phyloP scores from a whole-genome alignment of 2,888 invertebrate genomes.

The Hypolimnas misippus region DNA sequence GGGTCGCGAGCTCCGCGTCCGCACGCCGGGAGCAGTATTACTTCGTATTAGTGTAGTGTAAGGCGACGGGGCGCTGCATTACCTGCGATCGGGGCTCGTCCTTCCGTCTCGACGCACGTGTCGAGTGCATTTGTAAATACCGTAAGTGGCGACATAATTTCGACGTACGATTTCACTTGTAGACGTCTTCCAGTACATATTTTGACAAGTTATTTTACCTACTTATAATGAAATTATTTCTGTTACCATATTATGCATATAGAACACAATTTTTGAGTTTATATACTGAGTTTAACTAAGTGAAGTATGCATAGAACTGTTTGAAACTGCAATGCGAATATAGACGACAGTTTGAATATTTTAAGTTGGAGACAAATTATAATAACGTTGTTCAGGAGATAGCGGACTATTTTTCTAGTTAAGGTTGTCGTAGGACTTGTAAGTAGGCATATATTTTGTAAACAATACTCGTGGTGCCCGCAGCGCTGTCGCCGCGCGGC shows the following conservation, averaged over 20 bases:
- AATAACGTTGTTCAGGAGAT: background rate
- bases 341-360: background rate
- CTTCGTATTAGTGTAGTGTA: constrained; percentile 19
- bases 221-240: constrained; percentile 7
- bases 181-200: background rate
- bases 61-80: no score
- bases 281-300: background rate
- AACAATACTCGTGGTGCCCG: background rate
- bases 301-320: background rate
- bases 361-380: background rate
- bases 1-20: constrained; percentile 24
- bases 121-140: background rate
- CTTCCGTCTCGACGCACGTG: background rate
- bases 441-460: background rate
- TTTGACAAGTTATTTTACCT: background rate
- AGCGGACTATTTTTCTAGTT: constrained; percentile 2
- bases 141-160: background rate
- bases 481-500: background rate
- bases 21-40: constrained; percentile 28
- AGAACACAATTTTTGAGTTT: background rate
- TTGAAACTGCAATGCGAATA: background rate
- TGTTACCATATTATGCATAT: constrained; percentile 8
- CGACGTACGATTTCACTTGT: background rate
- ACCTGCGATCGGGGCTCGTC: background rate
- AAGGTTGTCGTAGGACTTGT: background rate